Evolutionary conservation across 2,797 vertebrate species (phyloP).

Genomic region (Percopsis omiscomaycus): DNA sequence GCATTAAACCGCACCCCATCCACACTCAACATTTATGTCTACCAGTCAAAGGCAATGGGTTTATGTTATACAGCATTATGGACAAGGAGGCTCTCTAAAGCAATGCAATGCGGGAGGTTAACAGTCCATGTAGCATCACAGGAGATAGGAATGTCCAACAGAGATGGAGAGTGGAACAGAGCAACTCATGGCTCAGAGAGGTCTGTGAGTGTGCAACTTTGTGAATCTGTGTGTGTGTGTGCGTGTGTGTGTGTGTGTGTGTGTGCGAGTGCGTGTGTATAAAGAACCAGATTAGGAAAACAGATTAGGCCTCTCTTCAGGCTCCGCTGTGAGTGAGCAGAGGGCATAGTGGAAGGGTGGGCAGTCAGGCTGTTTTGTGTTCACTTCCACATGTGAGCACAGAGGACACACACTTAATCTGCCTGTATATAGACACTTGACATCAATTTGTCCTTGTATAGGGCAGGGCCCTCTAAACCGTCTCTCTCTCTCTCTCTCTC

Average conservation of each 20-base stretch:
- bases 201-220: constrained; percentile 12
- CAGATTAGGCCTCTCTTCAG: constrained; percentile 79
- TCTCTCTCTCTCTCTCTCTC: constrained; percentile 9
- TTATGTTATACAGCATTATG: constrained; percentile 79
- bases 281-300: constrained; percentile 78
- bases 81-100: constrained; percentile 67
- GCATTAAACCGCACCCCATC: constrained; percentile 70
- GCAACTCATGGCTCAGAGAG: constrained; percentile 1
- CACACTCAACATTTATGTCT: constrained; percentile 80
- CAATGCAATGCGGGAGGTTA: constrained; percentile 46
- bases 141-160: constrained; percentile 13
- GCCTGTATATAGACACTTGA: constrained; percentile 87
- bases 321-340: constrained; percentile 75
- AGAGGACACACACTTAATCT: constrained; percentile 91
- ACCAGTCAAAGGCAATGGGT: constrained; percentile 79
- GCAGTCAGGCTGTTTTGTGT: constrained; percentile 85
- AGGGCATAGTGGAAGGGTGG: constrained; percentile 59
- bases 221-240: constrained; percentile 1
- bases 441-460: constrained; percentile 83
- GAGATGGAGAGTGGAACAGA: constrained; percentile 38
- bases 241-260: constrained; percentile 26
- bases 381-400: constrained; percentile 78
- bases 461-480: constrained; percentile 68
- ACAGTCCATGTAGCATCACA: constrained; percentile 34
- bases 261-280: constrained; percentile 55